phyloP scores from a whole-genome alignment of 2,113 vertebrate species.

The Ceyx melanurus region DNA sequence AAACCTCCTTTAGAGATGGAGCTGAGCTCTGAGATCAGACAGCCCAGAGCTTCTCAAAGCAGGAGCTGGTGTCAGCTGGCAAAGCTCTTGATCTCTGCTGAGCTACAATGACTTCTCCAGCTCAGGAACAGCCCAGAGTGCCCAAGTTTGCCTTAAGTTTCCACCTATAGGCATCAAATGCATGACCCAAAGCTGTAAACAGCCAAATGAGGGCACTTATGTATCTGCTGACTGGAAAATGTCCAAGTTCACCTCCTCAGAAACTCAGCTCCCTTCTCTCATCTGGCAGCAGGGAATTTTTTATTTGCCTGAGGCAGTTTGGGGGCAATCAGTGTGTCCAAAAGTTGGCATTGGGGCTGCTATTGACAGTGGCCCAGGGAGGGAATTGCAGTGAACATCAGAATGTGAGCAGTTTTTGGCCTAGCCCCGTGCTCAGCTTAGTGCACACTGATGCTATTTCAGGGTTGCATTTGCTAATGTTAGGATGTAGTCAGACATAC shows the following conservation, averaged over 20 bases:
- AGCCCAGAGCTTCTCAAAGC: background rate
- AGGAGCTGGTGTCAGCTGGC: background rate
- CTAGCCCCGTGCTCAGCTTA: constrained; percentile 11
- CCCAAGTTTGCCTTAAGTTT: background rate
- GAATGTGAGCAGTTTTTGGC: constrained; percentile 25
- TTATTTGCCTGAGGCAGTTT: constrained; percentile 14
- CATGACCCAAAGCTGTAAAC: background rate
- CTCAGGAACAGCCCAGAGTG: background rate
- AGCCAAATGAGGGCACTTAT: background rate
- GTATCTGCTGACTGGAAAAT: constrained; percentile 18
- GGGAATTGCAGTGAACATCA: background rate
- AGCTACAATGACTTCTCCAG: background rate
- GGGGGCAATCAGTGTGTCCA: background rate
- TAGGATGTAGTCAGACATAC: constrained; percentile 51
- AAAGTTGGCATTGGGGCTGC: background rate
- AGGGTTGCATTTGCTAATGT: constrained; percentile 49
- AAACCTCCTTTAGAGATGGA: background rate
- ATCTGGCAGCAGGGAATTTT: constrained; percentile 10
- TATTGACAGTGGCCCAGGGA: background rate
- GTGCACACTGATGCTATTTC: constrained; percentile 35
- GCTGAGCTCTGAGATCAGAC: background rate
- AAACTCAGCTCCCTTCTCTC: constrained; percentile 12
- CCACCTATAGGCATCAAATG: background rate
- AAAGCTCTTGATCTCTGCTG: background rate
- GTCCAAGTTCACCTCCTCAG: background rate